phyloP scores from a whole-genome alignment of 2,113 vertebrate species.

The Eurystomus gularis region DNA sequence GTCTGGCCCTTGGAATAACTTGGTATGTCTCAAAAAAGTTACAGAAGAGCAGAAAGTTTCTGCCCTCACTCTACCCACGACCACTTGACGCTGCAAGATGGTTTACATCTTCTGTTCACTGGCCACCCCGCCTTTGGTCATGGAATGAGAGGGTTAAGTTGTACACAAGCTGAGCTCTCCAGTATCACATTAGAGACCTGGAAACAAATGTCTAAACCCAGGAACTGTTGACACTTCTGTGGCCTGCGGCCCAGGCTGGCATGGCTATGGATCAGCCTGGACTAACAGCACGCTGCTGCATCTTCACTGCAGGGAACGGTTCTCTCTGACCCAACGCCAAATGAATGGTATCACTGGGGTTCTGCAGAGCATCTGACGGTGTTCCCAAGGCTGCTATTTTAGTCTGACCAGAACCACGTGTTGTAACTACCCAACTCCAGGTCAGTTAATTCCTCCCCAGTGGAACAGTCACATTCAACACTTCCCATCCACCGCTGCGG shows the following conservation, averaged over 20 bases:
- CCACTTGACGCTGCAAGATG: neutral
- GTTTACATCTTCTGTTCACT: neutral
- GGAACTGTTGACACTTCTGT: neutral
- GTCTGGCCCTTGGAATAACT: neutral
- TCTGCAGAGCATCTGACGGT: neutral
- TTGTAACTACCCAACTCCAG: neutral
- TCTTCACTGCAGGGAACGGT: neutral
- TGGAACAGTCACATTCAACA: neutral
- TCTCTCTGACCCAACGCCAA: neutral
- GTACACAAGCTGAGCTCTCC: neutral
- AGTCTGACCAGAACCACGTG: accelerated
- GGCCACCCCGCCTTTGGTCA: neutral
- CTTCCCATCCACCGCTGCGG: neutral
- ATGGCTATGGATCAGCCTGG: neutral
- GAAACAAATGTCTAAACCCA: neutral
- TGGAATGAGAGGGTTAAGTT: neutral
- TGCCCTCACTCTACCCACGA: too few relatives aligned
- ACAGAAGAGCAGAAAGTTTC: neutral
- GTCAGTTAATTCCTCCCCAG: neutral
- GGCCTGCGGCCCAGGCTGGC: neutral
- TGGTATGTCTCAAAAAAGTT: neutral
- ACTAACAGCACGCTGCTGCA: neutral
- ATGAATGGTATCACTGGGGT: accelerated
- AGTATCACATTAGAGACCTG: neutral
- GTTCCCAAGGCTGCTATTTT: neutral